phyloP scores from a whole-genome alignment of 1,140 invertebrate genomes.

The Drosophila eugracilis region DNA sequence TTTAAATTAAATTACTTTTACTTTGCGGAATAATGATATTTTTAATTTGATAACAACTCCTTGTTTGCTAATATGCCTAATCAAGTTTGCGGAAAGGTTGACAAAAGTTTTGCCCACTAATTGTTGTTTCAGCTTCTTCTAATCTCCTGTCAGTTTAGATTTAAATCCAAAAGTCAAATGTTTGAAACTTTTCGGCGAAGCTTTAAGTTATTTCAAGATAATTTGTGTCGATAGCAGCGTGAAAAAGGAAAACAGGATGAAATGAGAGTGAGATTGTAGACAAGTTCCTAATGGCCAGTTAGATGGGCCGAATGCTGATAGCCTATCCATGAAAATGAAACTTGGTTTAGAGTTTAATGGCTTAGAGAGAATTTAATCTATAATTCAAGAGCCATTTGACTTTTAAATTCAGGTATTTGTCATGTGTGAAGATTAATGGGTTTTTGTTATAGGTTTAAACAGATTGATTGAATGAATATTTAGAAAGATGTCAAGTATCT shows the following conservation, averaged over 20 bases:
- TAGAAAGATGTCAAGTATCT: no score
- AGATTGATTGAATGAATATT: no score
- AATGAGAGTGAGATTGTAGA: conserved; percentile 6
- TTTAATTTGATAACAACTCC: neutral
- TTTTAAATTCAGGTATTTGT: neutral
- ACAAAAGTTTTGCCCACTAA: neutral
- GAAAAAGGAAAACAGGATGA: conserved; percentile 15
- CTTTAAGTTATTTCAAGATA: conserved; percentile 20
- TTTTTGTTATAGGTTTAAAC: no score
- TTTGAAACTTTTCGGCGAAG: neutral
- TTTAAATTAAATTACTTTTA: conserved; percentile 26
- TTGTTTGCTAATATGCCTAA: conserved; percentile 1
- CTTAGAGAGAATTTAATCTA: neutral
- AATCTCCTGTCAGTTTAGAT: conserved; percentile 1
- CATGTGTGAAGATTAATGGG: neutral
- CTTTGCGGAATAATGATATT: conserved; percentile 11
- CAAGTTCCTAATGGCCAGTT: conserved; percentile 27
- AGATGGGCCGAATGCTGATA: conserved; percentile 10
- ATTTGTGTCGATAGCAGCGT: conserved; percentile 5
- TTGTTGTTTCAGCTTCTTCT: neutral
- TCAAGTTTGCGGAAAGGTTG: conserved; percentile 6
- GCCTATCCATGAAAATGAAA: conserved; percentile 12
- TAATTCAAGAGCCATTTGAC: neutral
- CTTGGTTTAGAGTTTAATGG: neutral
- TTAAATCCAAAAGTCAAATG: conserved; percentile 15